Conservation (phyloP, 2,113 vertebrate genomes). For the Anas platyrhynchos region DNA sequence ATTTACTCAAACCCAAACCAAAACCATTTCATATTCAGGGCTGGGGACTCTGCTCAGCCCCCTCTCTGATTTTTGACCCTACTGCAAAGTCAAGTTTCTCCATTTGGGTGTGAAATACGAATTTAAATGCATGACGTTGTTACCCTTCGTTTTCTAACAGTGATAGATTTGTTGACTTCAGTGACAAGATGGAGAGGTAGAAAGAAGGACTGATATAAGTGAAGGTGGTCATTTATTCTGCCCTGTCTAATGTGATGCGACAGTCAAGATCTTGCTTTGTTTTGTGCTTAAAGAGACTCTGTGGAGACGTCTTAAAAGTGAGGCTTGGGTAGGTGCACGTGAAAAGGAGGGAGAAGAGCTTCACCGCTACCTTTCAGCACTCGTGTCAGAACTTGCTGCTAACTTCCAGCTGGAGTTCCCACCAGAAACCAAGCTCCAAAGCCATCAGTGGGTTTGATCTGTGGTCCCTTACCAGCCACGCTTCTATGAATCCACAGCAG, state of each 20-base stretch:
- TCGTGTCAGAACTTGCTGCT: background rate
- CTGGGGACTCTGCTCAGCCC: background rate
- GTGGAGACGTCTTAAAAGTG: background rate
- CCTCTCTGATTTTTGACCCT: background rate
- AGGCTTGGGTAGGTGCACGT: background rate
- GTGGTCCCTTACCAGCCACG: background rate
- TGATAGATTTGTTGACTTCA: background rate
- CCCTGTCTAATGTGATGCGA: background rate
- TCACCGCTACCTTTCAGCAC: background rate
- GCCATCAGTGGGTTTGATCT: accelerated
- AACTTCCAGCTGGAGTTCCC: background rate
- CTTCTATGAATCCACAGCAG: background rate
- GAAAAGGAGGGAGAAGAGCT: background rate
- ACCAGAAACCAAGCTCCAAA: background rate
- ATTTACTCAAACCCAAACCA: background rate
- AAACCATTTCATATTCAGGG: background rate
- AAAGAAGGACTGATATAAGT: background rate
- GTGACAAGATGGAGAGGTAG: background rate
- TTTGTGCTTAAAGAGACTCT: background rate
- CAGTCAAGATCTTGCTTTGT: background rate
- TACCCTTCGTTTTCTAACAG: background rate
- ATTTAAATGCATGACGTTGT: background rate
- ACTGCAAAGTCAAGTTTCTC: background rate
- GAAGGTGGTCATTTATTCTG: background rate
- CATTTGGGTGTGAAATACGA: background rate